Evolutionary conservation across 2,797 vertebrate species (phyloP), one percentile per base, ranked within the genome.

Genomic region (Tamandua tetradactyla): DNA sequence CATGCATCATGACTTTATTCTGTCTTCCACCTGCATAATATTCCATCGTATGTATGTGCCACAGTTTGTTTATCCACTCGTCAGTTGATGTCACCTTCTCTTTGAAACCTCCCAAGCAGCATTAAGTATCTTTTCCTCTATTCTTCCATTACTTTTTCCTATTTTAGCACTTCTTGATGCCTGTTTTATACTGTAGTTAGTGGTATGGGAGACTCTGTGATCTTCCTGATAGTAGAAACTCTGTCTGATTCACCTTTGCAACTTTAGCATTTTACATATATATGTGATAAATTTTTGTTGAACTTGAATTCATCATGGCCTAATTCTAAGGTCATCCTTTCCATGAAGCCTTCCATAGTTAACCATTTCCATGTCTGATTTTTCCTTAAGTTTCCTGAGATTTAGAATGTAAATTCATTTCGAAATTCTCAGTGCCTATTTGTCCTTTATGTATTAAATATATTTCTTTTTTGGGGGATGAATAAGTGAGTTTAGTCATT

Each of bases 321-420:
- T 93, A 4, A 68, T 47, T 82, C n/a, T 64, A 72, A 87, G 49
- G 17, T 30, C 12, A 66, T 90, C 37, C n/a, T 35, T 90, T 93
- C 37, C 66, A n/a, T n/a, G 59, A 91, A 57, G 55, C 81, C 52
- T 82, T 92, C 15, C 81, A 72, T 88, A 42, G n/a, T n/a, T 93
- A 86, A 83, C 71, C 57, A 35, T 90, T 94, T 92, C 40, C 40
- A 32, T 82, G n/a, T 93, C n/a, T 78, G 10, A 72, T 95, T 61
- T 88, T 61, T 80, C 37, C 32, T 79, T 93, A 42, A 10, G 0
- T 91, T 87, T 94, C 49, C 89, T 95, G 88, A 94, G 72, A 74
- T 57, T 69, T 90, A n/a, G 66, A 74, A 89, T 35, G 35, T 89
- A 57, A 92, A 10, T 89, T 91, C n/a, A 44, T 92, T 92, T 92